Percentiles rank a stretch among this genome's conserved stretches.
These are phyloP conservation scores for Fregetta grallaria DNA, from an alignment of 2,113 vertebrate species.

Conservation along the genomic window DNA sequence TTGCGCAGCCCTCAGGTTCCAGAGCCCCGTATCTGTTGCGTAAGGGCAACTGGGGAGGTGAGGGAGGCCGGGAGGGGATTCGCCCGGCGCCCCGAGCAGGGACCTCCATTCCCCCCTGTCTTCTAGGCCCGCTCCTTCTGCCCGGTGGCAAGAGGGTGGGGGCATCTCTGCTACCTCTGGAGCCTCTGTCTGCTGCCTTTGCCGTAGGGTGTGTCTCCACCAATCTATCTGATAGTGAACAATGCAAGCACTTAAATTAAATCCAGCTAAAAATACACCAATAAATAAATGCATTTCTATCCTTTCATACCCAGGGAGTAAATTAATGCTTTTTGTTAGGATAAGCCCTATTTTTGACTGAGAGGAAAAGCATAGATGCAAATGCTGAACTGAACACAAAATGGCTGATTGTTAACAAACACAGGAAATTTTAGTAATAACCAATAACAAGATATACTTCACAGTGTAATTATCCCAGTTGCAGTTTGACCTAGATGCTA, in stretches of 20 bases:
- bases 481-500: neutral
- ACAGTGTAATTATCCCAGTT: neutral
- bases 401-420: neutral
- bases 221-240: too few species aligned
- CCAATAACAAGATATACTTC: neutral
- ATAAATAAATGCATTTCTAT: neutral
- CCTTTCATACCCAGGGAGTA: neutral
- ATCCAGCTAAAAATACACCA: neutral
- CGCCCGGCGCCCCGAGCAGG: too few species aligned
- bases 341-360: neutral
- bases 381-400: neutral
- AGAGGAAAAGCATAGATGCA: neutral
- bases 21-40: too few species aligned
- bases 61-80: too few species aligned
- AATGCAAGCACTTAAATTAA: neutral
- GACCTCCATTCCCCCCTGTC: too few species aligned
- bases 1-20: too few species aligned
- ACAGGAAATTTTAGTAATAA: neutral
- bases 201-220: too few species aligned
- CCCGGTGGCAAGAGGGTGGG: too few species aligned
- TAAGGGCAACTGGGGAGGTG: too few species aligned
- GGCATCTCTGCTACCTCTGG: too few species aligned
- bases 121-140: too few species aligned
- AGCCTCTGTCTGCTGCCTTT: too few species aligned
- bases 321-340: neutral